These are phyloP conservation scores for Hemithea aestivaria DNA, from an alignment of 2,888 invertebrate genomes.

Conservation along the genomic window DNA sequence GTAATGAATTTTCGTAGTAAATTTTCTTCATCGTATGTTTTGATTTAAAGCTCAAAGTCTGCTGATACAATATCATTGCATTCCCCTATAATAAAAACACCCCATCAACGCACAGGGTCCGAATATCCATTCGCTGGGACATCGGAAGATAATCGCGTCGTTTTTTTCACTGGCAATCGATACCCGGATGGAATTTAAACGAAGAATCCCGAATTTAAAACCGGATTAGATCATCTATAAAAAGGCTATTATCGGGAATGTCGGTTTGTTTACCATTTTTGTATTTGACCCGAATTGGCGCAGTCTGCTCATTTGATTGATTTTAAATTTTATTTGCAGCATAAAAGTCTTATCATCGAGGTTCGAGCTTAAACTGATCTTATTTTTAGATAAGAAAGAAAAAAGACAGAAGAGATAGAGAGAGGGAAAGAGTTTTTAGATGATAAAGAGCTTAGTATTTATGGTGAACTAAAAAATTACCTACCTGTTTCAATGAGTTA, in stretches of 20 bases:
- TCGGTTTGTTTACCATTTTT: constrained; percentile 13
- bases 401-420: too few relatives aligned
- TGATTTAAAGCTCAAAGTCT: too few relatives aligned
- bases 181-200: constrained; percentile 21
- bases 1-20: too few relatives aligned
- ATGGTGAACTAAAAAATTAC: too few relatives aligned
- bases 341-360: too few relatives aligned
- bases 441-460: too few relatives aligned
- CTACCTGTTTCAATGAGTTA: too few relatives aligned
- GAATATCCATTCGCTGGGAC: constrained; percentile 31
- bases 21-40: too few relatives aligned
- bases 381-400: too few relatives aligned
- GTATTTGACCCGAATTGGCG: constrained; percentile 20
- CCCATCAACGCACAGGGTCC: constrained; percentile 26
- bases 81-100: constrained; percentile 29
- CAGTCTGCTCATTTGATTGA: constrained; percentile 13
- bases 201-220: constrained; percentile 26
- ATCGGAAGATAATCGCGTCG: constrained; percentile 29
- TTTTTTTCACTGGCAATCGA: constrained; percentile 24
- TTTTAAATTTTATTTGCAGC: constrained; percentile 5
- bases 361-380: too few relatives aligned
- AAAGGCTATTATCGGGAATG: constrained; percentile 22
- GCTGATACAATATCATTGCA: too few relatives aligned
- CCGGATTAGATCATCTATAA: constrained; percentile 24
- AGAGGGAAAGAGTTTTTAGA: too few relatives aligned